These are phyloP conservation scores for Tolypeutes matacus DNA, from an alignment of 2,797 vertebrate genomes.

Conservation along the genomic window DNA sequence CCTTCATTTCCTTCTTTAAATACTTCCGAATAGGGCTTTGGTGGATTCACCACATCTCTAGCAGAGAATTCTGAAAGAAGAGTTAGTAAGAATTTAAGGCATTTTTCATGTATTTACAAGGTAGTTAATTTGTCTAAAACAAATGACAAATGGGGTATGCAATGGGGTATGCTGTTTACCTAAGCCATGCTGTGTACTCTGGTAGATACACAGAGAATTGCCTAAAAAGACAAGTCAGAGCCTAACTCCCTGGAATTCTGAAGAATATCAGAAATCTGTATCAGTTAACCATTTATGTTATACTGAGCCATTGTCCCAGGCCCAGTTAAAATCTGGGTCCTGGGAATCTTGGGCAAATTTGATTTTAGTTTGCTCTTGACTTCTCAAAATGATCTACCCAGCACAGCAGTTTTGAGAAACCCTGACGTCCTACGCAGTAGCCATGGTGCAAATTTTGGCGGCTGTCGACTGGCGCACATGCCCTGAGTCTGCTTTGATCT, in stretches of 20 bases:
- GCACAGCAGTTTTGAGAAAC: conserved; percentile 2
- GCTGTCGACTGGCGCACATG: background rate
- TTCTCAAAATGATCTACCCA: conserved; percentile 28
- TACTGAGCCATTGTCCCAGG: background rate
- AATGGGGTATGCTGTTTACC: too few relatives aligned
- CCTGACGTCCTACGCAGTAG: background rate
- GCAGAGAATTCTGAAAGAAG: conserved; percentile 83
- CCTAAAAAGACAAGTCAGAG: background rate
- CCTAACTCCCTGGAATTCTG: background rate
- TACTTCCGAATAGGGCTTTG: conserved; percentile 89
- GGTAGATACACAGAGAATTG: background rate
- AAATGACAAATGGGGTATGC: background rate
- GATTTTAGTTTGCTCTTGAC: conserved; percentile 10
- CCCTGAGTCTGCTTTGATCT: background rate
- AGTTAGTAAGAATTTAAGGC: conserved; percentile 55
- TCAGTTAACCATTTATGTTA: background rate
- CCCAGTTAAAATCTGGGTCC: conserved; percentile 18
- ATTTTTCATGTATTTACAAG: background rate
- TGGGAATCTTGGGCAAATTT: conserved; percentile 11
- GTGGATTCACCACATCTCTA: conserved; percentile 91
- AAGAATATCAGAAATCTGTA: background rate
- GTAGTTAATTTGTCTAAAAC: conserved; percentile 8
- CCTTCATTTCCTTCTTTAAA: conserved; percentile 88
- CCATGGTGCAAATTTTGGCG: background rate
- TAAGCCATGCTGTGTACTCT: background rate